Base-by-base conservation (phyloP, 2,888 invertebrate species). In the Octodonta nipae region DNA sequence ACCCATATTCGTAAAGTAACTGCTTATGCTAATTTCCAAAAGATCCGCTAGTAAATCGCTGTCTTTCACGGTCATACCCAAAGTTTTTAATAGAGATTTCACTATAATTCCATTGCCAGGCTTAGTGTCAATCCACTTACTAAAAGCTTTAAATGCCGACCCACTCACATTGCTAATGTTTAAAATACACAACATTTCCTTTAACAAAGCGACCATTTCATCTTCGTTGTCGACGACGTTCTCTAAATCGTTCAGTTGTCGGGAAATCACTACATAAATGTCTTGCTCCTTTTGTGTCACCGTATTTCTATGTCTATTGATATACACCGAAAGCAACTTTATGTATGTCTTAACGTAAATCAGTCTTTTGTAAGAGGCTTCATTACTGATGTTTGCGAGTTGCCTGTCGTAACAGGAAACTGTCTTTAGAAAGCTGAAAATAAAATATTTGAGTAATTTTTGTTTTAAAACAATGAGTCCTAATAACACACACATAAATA, bases 311-410 rank as follows among this genome's bases (percentile, higher is more conserved):
- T 71, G 60, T 26, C 67, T 58, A 27, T 66, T 68, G 3, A 67
- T 60, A 41, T 66, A 68, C 8, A 68, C 67, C 3, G 70, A 60
- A 20, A 78, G 51, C 33, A 77, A 55, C 52, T 75, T 73, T 1
- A 72, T 65, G 30, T 68, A 65, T 26, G 71, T 69, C 39, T 73
- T 67, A 11, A 77, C 64, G 43, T 67, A 78, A 48, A 71, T 65
- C 46, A 70, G 70, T 31, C 76, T 64, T 48, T 76, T 76, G 26
- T 61, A 55, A 7, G 66, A 52, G 15, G 46, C 20, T 13, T 49
- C 44, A n/a, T 5, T 11, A 37, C 66, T 63, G 51, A 64, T 61
- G 12, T 56, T 56, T 8, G 53, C 49, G 15, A 54, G 56, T 10
- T 22, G 11, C 45, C 58, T 57, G 41, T 64, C 60, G 46, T 74